Evolutionary conservation across 1,140 invertebrate species (phyloP).

Genomic region (Micrasema longulum): DNA sequence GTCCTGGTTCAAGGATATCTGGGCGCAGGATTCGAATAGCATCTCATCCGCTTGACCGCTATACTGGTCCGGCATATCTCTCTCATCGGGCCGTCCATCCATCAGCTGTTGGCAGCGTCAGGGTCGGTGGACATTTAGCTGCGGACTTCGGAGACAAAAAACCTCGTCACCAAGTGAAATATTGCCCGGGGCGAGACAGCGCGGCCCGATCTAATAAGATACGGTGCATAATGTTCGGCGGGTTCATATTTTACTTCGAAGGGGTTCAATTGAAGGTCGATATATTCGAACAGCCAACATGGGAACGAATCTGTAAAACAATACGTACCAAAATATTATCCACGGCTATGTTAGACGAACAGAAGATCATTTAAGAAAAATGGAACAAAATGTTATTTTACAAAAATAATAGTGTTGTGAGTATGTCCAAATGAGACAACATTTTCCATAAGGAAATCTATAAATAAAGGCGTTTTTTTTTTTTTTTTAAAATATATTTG

Average conservation of each 20-base stretch:
- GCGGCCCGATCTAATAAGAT: constrained; percentile 27
- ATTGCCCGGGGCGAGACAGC: constrained; percentile 26
- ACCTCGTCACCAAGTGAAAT: constrained; percentile 34
- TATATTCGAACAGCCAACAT: neutral
- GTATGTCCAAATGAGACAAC: no score
- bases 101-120: constrained; percentile 15
- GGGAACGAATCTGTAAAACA: no score
- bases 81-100: constrained; percentile 28
- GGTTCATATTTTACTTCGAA: constrained; percentile 6
- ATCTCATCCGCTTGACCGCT: neutral
- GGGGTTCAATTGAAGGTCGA: constrained; percentile 33
- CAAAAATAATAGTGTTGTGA: no score
- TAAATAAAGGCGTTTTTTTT: no score
- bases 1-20: no score
- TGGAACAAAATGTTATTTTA: no score
- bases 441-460: no score
- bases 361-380: no score
- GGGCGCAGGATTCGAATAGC: no score
- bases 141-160: constrained; percentile 19
- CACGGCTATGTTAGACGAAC: no score
- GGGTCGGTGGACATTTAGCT: neutral
- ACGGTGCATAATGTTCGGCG: constrained; percentile 18
- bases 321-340: no score
- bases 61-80: constrained; percentile 19
- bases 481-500: no score